Conservation (phyloP, 2,113 vertebrate genomes). For the Equus quagga region DNA sequence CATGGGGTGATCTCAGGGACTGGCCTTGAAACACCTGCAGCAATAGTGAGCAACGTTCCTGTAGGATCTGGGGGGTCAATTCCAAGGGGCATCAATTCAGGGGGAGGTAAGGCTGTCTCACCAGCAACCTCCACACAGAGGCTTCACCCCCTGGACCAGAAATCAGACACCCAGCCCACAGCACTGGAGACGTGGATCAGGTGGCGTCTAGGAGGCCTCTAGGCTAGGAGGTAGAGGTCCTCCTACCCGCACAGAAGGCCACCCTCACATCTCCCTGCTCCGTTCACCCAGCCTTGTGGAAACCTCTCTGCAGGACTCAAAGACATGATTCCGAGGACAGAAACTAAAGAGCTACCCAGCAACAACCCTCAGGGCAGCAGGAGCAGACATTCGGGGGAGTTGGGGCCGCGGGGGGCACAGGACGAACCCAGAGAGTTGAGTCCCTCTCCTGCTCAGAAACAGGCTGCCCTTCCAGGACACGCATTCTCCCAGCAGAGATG, state of each 20-base stretch:
- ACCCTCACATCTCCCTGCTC: accelerated
- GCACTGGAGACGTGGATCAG: too few relatives aligned
- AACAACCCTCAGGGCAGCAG: accelerated
- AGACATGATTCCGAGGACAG: background rate
- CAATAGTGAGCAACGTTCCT: too few relatives aligned
- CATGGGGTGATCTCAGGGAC: background rate
- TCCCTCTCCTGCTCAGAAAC: background rate
- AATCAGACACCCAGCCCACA: too few relatives aligned
- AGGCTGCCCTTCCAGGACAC: background rate
- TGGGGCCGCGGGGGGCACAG: background rate
- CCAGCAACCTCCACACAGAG: background rate
- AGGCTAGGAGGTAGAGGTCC: too few relatives aligned
- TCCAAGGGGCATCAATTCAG: background rate
- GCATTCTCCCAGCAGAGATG: background rate
- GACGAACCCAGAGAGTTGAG: background rate
- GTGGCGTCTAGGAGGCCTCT: too few relatives aligned
- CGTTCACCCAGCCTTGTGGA: background rate
- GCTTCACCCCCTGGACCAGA: background rate
- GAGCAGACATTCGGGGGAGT: background rate
- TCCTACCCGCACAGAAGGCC: background rate
- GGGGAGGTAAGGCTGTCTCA: background rate
- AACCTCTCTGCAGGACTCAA: background rate
- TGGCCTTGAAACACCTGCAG: background rate
- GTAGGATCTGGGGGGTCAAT: background rate
- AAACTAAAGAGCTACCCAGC: background rate